Evolutionary conservation across 2,113 vertebrate genomes (phyloP), one percentile per base, ranked within the genome.

Genomic region (Phylloscopus whistleri): DNA sequence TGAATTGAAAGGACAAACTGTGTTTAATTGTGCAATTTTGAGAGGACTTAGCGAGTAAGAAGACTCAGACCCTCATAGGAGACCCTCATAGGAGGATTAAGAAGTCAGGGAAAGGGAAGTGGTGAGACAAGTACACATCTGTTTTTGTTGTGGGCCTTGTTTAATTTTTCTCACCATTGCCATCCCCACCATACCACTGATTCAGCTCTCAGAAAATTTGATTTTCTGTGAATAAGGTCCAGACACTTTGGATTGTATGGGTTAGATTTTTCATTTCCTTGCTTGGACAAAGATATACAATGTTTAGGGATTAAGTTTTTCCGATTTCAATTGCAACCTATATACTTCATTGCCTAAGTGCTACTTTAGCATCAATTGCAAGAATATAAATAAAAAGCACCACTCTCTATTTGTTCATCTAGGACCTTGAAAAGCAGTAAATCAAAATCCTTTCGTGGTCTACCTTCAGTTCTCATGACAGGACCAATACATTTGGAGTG

Each of bases 371-470:
- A 95, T 96, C 94, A 97, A 85, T 94, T 94, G 95, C 93, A 95
- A 92, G 95, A 94, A 95, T 93, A 97, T 96, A 97, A 97, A 97
- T 97, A 97, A 96, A 95, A 95, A 89, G 6, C 69, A 95, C 82
- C 33, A 72, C 94, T 96, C 79, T 94, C 92, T 96, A 89, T 96
- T 96, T 95, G 94, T 95, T 95, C 91, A 78, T 96, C 94, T 97
- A 84, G 96, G 95, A 94, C 93, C 95, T 97, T 97, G 95, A 95
- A 95, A 97, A 95, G 77, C 82, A 96, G 94, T 97, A 97, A 97
- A 97, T 97, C 95, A 97, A 96, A 95, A 91, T 91, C 72, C 62
- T 94, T 96, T 95, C 76, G 74, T 95, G 73, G 63, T 89, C 76
- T 94, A 83, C 91, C 63, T 94, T 97, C 95, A 96, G 68, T 91